Conservation (phyloP, 2,797 vertebrate species). For the Acropternis orthonyx region DNA sequence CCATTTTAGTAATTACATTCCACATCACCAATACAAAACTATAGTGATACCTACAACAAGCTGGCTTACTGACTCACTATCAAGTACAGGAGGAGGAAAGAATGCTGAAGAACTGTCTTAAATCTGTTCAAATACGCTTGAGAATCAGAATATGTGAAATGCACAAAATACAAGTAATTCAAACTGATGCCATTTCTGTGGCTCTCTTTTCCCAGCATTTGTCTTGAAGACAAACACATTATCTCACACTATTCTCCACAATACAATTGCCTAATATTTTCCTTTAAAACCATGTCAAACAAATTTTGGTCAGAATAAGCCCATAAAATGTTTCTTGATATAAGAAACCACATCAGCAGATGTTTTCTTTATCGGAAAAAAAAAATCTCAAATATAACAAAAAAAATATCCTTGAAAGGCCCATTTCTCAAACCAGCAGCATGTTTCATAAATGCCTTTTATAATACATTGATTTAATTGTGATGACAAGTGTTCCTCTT, state of each 20-base stretch:
- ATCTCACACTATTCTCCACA: background rate
- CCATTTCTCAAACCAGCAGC: background rate
- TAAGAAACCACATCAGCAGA: background rate
- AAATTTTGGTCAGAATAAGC: background rate
- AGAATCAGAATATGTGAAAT: background rate
- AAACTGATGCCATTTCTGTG: background rate
- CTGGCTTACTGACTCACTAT: background rate
- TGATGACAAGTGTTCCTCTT: background rate
- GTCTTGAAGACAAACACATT: background rate
- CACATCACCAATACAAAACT: background rate
- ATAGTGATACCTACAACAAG: background rate
- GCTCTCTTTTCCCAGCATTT: background rate
- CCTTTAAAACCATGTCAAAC: background rate
- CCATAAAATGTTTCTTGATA: background rate
- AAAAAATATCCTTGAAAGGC: background rate
- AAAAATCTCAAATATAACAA: background rate
- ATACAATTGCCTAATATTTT: background rate
- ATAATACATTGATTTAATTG: background rate
- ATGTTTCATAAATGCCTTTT: background rate
- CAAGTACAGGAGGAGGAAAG: background rate
- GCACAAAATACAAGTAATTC: background rate
- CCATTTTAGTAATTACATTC: background rate
- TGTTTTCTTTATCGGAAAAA: background rate
- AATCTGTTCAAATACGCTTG: background rate
- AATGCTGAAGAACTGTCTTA: background rate